Evolutionary conservation across 1,140 invertebrate genomes (phyloP), one percentile per base, ranked within the genome.

Genomic region (Drosophila dunni): DNA sequence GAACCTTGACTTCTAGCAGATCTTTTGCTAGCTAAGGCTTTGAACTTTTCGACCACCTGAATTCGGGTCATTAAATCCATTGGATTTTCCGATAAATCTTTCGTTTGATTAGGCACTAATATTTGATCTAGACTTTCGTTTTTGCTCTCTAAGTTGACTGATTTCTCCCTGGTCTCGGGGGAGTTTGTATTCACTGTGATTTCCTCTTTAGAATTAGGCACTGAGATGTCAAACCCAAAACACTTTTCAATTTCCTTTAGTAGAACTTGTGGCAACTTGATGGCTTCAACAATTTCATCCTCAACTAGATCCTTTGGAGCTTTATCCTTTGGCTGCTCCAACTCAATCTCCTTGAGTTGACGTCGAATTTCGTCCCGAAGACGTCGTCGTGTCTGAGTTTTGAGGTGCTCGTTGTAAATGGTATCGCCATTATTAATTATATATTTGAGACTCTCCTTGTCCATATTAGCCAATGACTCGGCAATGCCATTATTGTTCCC

Each of bases 371-470:
- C 80, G 36, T 91, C 91, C 9, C 85, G 81, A 10, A 91, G 48
- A 17, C 81, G 76, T 33, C 78, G 58, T 1, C 88, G 65, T 9
- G 91, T 91, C 36, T 92, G 90, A 4, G 64, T 7, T 38, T 92
- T 78, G 7, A 92, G 45, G 10, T 88, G 86, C 36, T 85, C 89
- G 57, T 92, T 84, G 51, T 75, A 92, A 38, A 90, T 90, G 7
- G 90, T 85, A 29, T 82, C 79, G 8, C 88, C 64, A 42, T 79
- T 91, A 44, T 92, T 92, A 24, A 92, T 92, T 24, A 92, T 82
- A 24, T 92, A 71, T 48, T 85, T 90, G 0, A 92, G 79, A 15
- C 70, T 67, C 56, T 80, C 73, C 62, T 91, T 92, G 60, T 91
- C 81, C 78, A 92, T 82, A 5, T 42, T 84, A 13, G 80, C 90